A percentile compares a stretch with the other conserved stretches of the same genome.
These are phyloP conservation scores for Poecilia velifera DNA, from an alignment of 2,797 vertebrate genomes.

Conservation along the genomic window DNA sequence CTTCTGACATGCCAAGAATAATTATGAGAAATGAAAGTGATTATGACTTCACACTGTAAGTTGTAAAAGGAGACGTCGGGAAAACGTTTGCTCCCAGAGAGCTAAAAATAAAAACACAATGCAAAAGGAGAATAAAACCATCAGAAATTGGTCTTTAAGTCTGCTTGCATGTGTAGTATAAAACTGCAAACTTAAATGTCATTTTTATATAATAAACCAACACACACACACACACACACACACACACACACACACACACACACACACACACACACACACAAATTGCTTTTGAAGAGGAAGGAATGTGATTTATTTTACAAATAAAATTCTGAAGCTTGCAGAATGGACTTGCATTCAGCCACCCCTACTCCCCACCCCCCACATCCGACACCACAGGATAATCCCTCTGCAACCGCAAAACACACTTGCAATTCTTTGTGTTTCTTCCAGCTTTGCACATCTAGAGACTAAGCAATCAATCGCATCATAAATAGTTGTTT, in stretches of 20 bases:
- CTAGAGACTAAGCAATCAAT: neutral
- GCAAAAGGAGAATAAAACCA: neutral
- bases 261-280: too few relatives aligned
- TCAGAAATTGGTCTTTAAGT: neutral
- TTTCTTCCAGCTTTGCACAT: neutral
- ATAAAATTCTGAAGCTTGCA: neutral
- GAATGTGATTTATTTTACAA: neutral
- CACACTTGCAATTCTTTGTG: neutral
- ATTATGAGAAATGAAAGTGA: constrained; percentile 1
- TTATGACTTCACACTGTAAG: constrained; percentile 12
- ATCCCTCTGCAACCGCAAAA: too few relatives aligned
- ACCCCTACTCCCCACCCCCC: neutral
- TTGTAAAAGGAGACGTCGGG: neutral
- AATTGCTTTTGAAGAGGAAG: neutral
- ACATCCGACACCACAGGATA: too few relatives aligned
- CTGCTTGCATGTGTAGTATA: neutral
- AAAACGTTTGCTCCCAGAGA: neutral
- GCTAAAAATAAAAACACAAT: neutral
- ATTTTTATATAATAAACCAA: neutral
- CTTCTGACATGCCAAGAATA: neutral
- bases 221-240: neutral
- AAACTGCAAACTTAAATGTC: neutral
- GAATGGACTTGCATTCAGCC: neutral
- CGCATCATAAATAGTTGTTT: too few relatives aligned
- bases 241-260: neutral